phyloP scores from a whole-genome alignment of 2,888 invertebrate species.

The Polymixis flavicincta region DNA sequence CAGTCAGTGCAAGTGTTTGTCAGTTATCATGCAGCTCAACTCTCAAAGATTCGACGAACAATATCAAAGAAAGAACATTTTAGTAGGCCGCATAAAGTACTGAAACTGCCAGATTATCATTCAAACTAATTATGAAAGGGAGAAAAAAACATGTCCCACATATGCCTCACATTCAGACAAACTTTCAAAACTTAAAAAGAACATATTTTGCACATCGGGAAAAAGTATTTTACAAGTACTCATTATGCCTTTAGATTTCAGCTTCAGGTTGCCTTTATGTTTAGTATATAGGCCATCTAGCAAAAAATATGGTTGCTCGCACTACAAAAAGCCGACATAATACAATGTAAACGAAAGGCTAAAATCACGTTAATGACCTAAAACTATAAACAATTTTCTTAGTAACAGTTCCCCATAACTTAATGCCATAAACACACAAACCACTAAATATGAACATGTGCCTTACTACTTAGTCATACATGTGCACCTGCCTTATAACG shows the following conservation, averaged over 20 bases:
- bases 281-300: background rate
- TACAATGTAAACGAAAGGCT: slow-evolving; percentile 8
- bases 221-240: background rate
- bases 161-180: no score
- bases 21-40: no score
- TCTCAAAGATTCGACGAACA: no score
- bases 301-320: background rate
- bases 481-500: slow-evolving; percentile 30
- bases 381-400: slow-evolving; percentile 32
- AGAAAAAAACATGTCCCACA: no score
- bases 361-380: background rate
- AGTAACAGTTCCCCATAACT: slow-evolving; percentile 13
- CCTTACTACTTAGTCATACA: slow-evolving; percentile 21
- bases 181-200: background rate
- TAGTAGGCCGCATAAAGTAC: no score
- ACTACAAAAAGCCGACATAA: background rate
- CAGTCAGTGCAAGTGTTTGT: no score
- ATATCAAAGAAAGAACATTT: no score
- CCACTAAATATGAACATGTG: slow-evolving; percentile 23
- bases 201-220: background rate
- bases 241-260: background rate
- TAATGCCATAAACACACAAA: slow-evolving; percentile 32
- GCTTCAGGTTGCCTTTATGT: background rate
- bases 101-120: no score
- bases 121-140: no score